phyloP scores from a whole-genome alignment of 2,888 invertebrate species.

The Hydropsyche betteni region DNA sequence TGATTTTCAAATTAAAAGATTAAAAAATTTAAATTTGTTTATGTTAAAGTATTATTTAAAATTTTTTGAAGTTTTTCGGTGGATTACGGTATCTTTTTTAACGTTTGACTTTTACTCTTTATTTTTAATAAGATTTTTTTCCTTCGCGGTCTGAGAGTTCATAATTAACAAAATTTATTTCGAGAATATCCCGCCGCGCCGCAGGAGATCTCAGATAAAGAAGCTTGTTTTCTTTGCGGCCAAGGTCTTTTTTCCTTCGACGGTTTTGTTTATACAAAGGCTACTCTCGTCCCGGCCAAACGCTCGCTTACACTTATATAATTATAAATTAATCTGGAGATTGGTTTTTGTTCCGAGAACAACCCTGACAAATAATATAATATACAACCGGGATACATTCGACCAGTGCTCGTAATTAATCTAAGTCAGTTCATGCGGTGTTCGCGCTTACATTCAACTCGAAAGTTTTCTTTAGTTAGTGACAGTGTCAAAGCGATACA shows the following conservation, averaged over 20 bases:
- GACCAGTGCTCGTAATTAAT: conserved; percentile 18
- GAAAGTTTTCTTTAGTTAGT: conserved; percentile 23
- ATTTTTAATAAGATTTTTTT: no score
- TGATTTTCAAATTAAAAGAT: no score
- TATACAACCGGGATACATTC: background rate
- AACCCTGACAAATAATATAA: background rate
- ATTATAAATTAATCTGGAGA: conserved; percentile 28
- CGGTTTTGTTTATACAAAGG: background rate
- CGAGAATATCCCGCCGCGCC: background rate
- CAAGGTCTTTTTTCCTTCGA: no score
- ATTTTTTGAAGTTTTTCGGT: no score
- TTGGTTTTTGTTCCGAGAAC: conserved; percentile 12
- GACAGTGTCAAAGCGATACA: conserved; percentile 11
- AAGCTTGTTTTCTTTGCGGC: no score
- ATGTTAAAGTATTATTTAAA: no score
- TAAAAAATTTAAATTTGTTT: no score
- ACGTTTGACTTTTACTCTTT: no score
- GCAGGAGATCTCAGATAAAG: background rate
- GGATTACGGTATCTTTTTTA: no score
- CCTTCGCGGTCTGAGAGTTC: background rate
- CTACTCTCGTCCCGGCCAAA: background rate
- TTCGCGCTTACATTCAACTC: conserved; percentile 1
- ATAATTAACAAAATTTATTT: conserved; percentile 16
- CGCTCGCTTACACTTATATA: conserved; percentile 1
- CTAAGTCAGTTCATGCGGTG: conserved; percentile 24